Conservation (phyloP, 2,888 invertebrate genomes). For the Lasius fuliginosus region DNA sequence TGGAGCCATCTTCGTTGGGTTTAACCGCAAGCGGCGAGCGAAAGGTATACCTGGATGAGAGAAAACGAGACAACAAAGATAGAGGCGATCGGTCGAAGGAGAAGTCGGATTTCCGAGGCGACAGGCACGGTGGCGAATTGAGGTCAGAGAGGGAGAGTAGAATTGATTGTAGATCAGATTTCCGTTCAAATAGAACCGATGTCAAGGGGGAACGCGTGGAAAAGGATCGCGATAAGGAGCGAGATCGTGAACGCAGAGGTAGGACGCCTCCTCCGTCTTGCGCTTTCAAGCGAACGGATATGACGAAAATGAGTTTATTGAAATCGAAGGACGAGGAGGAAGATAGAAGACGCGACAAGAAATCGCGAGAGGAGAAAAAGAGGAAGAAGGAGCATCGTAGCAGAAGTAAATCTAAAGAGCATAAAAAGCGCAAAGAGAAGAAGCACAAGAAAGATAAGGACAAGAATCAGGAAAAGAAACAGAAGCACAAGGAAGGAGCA, state of each 20-base stretch:
- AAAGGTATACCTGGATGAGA: slow-evolving; percentile 83
- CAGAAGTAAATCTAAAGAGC: slow-evolving; percentile 82
- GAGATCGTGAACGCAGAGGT: slow-evolving; percentile 79
- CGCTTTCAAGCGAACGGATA: slow-evolving; percentile 71
- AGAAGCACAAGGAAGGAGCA: slow-evolving; percentile 81
- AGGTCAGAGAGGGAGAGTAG: slow-evolving; percentile 71
- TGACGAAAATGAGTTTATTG: slow-evolving; percentile 70
- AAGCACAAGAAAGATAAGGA: slow-evolving; percentile 86
- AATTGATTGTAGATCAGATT: slow-evolving; percentile 74
- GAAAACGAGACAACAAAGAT: slow-evolving; percentile 80
- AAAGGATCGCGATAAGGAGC: slow-evolving; percentile 84
- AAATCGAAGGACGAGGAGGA: slow-evolving; percentile 80
- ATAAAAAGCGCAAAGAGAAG: slow-evolving; percentile 86
- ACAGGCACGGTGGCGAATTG: slow-evolving; percentile 68
- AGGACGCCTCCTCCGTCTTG: slow-evolving; percentile 78
- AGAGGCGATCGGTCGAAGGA: slow-evolving; percentile 77
- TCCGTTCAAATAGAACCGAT: slow-evolving; percentile 73
- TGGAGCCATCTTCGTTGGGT: slow-evolving; percentile 70
- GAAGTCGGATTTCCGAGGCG: slow-evolving; percentile 75
- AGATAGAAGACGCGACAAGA: slow-evolving; percentile 78
- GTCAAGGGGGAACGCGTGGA: slow-evolving; percentile 81
- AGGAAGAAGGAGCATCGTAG: slow-evolving; percentile 83
- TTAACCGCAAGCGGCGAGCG: slow-evolving; percentile 80
- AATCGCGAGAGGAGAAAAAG: slow-evolving; percentile 79
- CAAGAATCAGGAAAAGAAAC: slow-evolving; percentile 83